Evolutionary conservation across 2,888 invertebrate genomes (phyloP), one percentile per base, ranked within the genome.

Genomic region (Helicoverpa assulta): DNA sequence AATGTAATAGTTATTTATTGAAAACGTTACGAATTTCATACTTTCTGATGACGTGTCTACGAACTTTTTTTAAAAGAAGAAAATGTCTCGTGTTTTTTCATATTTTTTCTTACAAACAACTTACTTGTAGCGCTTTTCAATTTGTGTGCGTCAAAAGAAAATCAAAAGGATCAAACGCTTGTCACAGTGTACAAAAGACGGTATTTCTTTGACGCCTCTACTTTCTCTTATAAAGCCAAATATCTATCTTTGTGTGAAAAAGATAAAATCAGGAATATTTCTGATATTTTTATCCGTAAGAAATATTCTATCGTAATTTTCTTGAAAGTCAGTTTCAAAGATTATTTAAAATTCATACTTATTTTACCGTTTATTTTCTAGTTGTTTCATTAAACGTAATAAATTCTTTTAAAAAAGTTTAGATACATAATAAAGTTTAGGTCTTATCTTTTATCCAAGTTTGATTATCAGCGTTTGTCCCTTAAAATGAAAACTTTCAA

Each of bases 101-200:
- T 58, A 51, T 78, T 52, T 40, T 56, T 6, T 43, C 10, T 21
- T 40, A 5, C n/a, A 33, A 54, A 55, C n/a, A n/a, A n/a, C n/a
- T n/a, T n/a, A 43, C n/a, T 47, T 40, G 40, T 26, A 52, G 29
- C 8, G 53, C 33, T 53, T 52, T 67, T 7, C 26, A 54, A 53
- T 50, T 76, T 33, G 18, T 75, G 12, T 40, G 37, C 16, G 18
- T 58, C 51, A 21, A 64, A 63, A 47, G 52, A 56, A 53, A 58
- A 76, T 56, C 52, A 55, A 72, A 68, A 66, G 63, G 50, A 63
- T 64, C 56, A 68, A 72, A 72, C 10, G 18, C 16, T 65, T 65
- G 47, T 62, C 51, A 56, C 10, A 5, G n/a, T 19, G 29, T 47
- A 21, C 40, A 54, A 33, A 73, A 18, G 51, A 58, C 26, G 1